Evolutionary conservation across 2,888 invertebrate species (phyloP).

Genomic region (Deilephila elpenor): DNA sequence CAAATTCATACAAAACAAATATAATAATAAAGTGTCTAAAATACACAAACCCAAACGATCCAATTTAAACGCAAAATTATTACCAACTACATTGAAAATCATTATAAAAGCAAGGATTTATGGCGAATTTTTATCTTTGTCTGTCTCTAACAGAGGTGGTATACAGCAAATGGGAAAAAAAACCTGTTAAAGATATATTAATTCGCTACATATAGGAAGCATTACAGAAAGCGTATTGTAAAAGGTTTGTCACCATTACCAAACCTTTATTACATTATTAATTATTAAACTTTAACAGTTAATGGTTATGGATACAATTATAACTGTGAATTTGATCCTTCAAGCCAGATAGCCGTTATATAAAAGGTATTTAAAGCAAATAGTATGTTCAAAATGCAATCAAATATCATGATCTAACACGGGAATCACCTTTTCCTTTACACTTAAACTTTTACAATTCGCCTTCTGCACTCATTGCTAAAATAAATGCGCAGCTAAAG

Average conservation of each 20-base stretch:
- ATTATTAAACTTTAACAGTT: too few relatives aligned
- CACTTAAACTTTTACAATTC: conserved; percentile 4
- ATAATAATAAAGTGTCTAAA: not conserved
- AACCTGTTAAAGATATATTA: not conserved
- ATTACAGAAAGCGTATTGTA: not conserved
- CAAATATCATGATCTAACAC: too few relatives aligned
- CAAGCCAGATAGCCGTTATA: not conserved
- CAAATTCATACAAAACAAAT: not conserved
- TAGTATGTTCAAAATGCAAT: too few relatives aligned
- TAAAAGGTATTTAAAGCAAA: not conserved
- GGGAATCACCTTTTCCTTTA: too few relatives aligned
- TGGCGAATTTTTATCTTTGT: not conserved
- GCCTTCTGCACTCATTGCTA: not conserved
- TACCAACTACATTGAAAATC: not conserved
- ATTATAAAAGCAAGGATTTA: not conserved
- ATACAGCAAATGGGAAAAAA: not conserved
- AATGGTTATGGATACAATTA: not conserved
- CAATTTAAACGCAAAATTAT: not conserved
- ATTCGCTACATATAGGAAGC: not conserved
- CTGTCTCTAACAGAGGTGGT: not conserved
- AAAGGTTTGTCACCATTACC: not conserved
- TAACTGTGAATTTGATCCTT: not conserved
- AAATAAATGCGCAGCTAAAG: not conserved
- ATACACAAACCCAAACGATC: conserved; percentile 1
- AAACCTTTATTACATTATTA: too few relatives aligned